Evolutionary conservation across 1,140 invertebrate species (phyloP), one percentile per base, ranked within the genome.

Genomic region (Drosophila sp.): DNA sequence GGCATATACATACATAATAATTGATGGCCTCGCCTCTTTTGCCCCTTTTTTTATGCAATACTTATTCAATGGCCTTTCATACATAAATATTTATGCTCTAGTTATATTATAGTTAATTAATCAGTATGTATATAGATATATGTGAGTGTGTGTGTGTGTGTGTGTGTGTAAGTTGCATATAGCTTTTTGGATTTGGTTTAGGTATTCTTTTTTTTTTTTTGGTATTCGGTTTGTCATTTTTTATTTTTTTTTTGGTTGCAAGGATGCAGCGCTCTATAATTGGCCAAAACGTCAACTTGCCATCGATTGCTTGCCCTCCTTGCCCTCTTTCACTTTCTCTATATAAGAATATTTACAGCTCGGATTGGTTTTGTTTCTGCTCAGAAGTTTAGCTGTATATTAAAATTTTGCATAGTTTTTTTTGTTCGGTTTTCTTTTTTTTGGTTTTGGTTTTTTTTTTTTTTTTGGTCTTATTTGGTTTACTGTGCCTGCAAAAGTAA

Each of bases 401-500:
- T 66, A 79, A 90, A 84, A 81, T 68, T 81, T 81, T 81, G 50
- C 60, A 67, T 71, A 72, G 65, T 50, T 50, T 85, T 75, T 80
- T 72, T 67, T 60, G 62, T 65, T 69, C 63, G 77, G 66, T 62
- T 55, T 71, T 63, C 69, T 60, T 60, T 74, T 60, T 10, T 61
- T 70, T 17, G 56, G 54, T 60, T 44, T 47, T 2, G 10, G 10
- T 69, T 65, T 60, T 47, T 33, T 8, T 64, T 10, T 60, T 54
- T 60, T 44, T 50, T 73, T 69, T 71, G 68, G 66, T 80, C 44
- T 50, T 27, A 50, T 66, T 70, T 68, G 68, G 83, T 84, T 92
- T 92, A 92, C 91, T 92, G 91, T 92, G 91, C 91, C 91, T 92
- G 91, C 91, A 92, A 92, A 79, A 92, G 91, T 92, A 92, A 83